Evolutionary conservation across 2,888 invertebrate genomes (phyloP).

Genomic region (Hecatera dysodea): DNA sequence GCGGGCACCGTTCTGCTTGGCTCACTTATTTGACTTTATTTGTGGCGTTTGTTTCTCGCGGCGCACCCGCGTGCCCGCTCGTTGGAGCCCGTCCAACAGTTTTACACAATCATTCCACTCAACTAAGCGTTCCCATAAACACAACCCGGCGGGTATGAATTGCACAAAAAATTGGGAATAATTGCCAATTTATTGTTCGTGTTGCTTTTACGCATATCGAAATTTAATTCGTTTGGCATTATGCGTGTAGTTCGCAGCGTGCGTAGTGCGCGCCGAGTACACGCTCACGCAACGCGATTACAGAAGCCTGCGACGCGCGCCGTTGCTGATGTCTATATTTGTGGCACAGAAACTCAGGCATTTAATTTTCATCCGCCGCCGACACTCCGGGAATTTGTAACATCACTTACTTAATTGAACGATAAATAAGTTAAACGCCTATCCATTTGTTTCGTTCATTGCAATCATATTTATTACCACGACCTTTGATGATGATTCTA

Average conservation of each 20-base stretch:
- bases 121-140: constrained; percentile 90
- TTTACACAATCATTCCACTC: constrained; percentile 91
- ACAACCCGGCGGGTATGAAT: constrained; percentile 89
- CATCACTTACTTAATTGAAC: constrained; percentile 62
- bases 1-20: constrained; percentile 72
- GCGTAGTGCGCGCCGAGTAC: constrained; percentile 11
- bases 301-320: constrained; percentile 39
- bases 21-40: constrained; percentile 89
- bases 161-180: constrained; percentile 88
- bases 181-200: constrained; percentile 86
- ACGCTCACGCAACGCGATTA: constrained; percentile 36
- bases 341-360: constrained; percentile 54
- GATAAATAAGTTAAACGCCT: constrained; percentile 58
- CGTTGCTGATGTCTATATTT: constrained; percentile 60
- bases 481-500: constrained; percentile 17
- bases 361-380: constrained; percentile 59
- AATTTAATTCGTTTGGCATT: constrained; percentile 73
- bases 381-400: constrained; percentile 54
- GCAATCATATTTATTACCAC: constrained; percentile 35
- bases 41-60: constrained; percentile 85
- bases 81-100: constrained; percentile 89
- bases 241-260: constrained; percentile 13
- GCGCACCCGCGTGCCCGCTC: constrained; percentile 76
- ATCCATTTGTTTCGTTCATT: constrained; percentile 45
- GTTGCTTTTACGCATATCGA: constrained; percentile 77